These are phyloP conservation scores for Amphiprion clarkii DNA, from an alignment of 2,797 vertebrate species.

Conservation along the genomic window DNA sequence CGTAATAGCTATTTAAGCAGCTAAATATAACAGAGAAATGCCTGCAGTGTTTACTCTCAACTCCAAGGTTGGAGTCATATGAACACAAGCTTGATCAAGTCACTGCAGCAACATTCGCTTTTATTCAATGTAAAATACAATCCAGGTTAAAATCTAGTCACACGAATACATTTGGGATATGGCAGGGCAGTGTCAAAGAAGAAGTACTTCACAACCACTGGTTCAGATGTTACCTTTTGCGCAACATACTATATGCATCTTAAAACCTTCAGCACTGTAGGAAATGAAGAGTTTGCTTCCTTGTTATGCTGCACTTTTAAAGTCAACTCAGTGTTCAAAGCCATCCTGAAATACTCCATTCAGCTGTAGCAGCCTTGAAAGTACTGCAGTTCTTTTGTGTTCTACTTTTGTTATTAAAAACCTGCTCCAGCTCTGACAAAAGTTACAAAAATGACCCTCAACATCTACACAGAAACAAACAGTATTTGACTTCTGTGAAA, in stretches of 20 bases:
- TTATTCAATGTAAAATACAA: no score
- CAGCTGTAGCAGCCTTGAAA: neutral
- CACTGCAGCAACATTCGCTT: no score
- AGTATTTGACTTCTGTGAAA: no score
- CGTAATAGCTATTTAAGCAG: no score
- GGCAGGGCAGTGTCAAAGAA: neutral
- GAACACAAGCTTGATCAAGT: no score
- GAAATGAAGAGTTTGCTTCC: no score
- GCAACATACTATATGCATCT: neutral
- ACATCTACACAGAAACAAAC: neutral
- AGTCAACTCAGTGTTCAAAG: conserved; percentile 19
- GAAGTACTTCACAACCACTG: neutral
- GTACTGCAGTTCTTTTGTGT: neutral
- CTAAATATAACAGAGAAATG: no score
- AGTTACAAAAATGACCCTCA: neutral
- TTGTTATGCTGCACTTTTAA: conserved; percentile 4
- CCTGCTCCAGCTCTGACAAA: neutral
- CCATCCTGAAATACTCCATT: neutral
- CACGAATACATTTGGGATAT: neutral
- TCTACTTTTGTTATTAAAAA: no score
- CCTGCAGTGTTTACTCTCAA: no score
- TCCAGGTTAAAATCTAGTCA: no score
- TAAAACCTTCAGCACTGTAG: no score
- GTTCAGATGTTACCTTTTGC: neutral
- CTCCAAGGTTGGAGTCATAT: no score